Conservation (phyloP, 2,888 invertebrate species). For the Drosophila bunnanda region DNA sequence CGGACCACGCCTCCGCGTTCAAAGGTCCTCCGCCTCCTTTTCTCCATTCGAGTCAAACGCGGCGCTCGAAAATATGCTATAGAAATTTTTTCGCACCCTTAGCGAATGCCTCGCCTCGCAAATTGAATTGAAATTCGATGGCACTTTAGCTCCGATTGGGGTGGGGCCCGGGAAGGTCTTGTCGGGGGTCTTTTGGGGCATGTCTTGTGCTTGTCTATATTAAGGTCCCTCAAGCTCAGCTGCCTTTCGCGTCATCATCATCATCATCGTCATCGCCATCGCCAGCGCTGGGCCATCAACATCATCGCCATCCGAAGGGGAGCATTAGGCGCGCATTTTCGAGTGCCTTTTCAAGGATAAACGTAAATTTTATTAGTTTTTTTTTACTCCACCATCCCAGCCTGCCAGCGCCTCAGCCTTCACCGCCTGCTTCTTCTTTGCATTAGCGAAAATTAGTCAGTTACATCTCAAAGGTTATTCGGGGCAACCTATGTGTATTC, state of each 20-base stretch:
- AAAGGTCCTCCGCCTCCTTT: not conserved
- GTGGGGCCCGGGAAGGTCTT: constrained; percentile 25
- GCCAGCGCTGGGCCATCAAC: constrained; percentile 25
- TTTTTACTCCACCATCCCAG: constrained; percentile 41
- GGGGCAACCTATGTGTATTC: constrained; percentile 41
- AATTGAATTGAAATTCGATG: constrained; percentile 80
- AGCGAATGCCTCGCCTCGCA: constrained; percentile 60
- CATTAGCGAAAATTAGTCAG: constrained; percentile 79
- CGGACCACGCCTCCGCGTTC: constrained; percentile 37
- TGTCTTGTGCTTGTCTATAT: constrained; percentile 66
- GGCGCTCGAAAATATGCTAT: constrained; percentile 65
- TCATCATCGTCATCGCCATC: constrained; percentile 26
- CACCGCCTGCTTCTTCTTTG: constrained; percentile 56
- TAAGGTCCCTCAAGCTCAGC: constrained; percentile 64
- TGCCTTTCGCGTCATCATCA: constrained; percentile 51
- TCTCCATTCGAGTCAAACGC: constrained; percentile 62
- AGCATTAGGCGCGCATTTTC: constrained; percentile 79
- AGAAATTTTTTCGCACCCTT: constrained; percentile 71
- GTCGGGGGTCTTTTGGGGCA: constrained; percentile 52
- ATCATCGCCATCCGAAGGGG: constrained; percentile 34
- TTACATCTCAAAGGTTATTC: constrained; percentile 64
- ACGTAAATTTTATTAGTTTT: constrained; percentile 81
- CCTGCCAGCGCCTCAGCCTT: not conserved
- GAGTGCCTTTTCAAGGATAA: constrained; percentile 77
- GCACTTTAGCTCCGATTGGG: constrained; percentile 65